Conservation (phyloP, 2,113 vertebrate genomes). For the Chaenocephalus aceratus region DNA sequence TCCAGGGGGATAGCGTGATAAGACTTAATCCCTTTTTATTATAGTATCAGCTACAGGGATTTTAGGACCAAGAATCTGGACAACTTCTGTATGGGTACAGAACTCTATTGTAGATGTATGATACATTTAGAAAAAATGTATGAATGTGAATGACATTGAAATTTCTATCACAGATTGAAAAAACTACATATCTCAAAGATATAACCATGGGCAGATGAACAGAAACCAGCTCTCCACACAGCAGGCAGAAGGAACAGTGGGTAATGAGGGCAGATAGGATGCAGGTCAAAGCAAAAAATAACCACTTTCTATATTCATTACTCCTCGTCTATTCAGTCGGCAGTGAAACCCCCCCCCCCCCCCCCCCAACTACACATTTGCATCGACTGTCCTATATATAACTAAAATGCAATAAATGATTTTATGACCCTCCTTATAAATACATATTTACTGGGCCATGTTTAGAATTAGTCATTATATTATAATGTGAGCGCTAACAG, state of each 20-base stretch:
- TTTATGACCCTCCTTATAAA: constrained; percentile 35
- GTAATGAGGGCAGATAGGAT: constrained; percentile 56
- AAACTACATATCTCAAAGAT: neutral
- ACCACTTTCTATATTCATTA: constrained; percentile 43
- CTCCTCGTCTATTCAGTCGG: constrained; percentile 28
- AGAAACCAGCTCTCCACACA: constrained; percentile 20
- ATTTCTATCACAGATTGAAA: constrained; percentile 17
- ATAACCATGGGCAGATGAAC: neutral
- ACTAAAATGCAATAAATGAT: constrained; percentile 26
- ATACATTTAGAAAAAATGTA: constrained; percentile 5
- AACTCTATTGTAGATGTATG: neutral
- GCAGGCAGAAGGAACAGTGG: constrained; percentile 29
- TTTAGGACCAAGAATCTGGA: neutral
- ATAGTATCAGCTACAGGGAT: neutral
- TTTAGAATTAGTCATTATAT: constrained; percentile 55
- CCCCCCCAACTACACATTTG: constrained; percentile 11
- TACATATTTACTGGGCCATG: constrained; percentile 43
- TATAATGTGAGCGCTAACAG: constrained; percentile 31
- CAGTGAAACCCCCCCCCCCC: constrained; percentile 13
- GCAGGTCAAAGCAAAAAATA: constrained; percentile 59
- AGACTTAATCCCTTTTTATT: neutral
- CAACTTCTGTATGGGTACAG: neutral
- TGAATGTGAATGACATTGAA: neutral
- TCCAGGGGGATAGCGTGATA: constrained; percentile 16
- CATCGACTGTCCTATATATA: neutral